Percentiles rank a stretch among this genome's conserved stretches.
These are phyloP conservation scores for Trachops cirrhosus DNA, from an alignment of 2,797 vertebrate species.

Conservation along the genomic window DNA sequence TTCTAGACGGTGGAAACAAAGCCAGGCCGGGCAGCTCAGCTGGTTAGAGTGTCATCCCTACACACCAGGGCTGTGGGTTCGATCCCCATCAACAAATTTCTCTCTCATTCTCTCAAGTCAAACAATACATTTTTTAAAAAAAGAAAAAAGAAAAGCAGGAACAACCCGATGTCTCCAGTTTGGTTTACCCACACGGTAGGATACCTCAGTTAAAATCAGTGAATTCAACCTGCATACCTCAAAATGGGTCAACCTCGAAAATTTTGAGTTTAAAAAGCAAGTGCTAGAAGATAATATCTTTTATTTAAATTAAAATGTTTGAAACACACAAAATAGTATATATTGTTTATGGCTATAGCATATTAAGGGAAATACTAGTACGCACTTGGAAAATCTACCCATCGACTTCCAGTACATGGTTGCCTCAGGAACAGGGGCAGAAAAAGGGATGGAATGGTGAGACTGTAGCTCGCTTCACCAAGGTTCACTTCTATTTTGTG, in stretches of 20 bases:
- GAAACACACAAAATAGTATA: not conserved
- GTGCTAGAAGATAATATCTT: not conserved
- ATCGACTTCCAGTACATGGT: not conserved
- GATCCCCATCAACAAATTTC: no score
- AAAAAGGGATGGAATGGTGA: not conserved
- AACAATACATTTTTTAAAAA: no score
- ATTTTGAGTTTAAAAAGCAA: not conserved
- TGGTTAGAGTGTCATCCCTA: no score
- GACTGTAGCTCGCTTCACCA: not conserved
- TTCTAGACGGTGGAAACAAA: not conserved
- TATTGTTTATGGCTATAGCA: not conserved
- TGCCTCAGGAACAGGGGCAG: not conserved
- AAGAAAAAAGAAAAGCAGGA: not conserved
- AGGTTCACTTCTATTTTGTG: not conserved
- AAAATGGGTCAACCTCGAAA: not conserved
- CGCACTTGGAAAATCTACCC: not conserved
- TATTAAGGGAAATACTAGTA: not conserved
- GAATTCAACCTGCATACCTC: not conserved
- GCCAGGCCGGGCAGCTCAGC: no score
- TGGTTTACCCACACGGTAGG: not conserved
- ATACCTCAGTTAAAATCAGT: not conserved
- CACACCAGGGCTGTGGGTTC: no score
- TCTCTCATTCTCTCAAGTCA: no score
- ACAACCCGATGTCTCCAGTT: not conserved
- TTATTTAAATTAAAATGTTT: not conserved